A percentile compares a stretch with the other conserved stretches of the same genome.
These are phyloP conservation scores for Papilio aristodemus DNA, from an alignment of 1,140 invertebrate genomes.

Conservation along the genomic window DNA sequence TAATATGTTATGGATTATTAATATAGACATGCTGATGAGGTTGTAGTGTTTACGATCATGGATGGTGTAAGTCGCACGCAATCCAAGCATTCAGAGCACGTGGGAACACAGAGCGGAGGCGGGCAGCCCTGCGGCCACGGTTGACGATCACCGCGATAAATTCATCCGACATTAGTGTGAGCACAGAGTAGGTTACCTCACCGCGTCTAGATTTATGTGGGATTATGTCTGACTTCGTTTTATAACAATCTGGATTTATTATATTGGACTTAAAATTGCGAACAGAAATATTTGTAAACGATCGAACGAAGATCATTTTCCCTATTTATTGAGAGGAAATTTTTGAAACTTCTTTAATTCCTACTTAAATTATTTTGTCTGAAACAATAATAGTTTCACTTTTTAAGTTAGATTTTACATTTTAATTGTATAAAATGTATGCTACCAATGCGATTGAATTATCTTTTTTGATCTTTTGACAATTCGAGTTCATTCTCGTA, in stretches of 20 bases:
- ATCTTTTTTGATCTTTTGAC: no score
- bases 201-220: conserved; percentile 49
- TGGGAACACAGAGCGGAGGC: conserved; percentile 68
- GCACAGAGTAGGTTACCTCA: conserved; percentile 56
- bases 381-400: neutral
- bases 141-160: conserved; percentile 78
- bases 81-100: conserved; percentile 76
- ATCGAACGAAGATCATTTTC: neutral
- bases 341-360: neutral
- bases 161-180: conserved; percentile 70
- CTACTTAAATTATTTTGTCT: neutral
- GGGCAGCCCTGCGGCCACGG: conserved; percentile 66
- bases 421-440: no score
- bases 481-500: no score
- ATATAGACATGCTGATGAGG: conserved; percentile 40
- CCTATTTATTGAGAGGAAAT: neutral
- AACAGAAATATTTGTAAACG: neutral
- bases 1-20: conserved; percentile 9
- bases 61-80: conserved; percentile 69
- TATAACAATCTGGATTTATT: neutral
- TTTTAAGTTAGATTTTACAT: neutral
- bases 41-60: conserved; percentile 51
- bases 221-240: conserved; percentile 38
- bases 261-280: neutral
- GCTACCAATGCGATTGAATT: no score